Conservation (phyloP, 2,888 invertebrate genomes). For the Torymus tubicola region DNA sequence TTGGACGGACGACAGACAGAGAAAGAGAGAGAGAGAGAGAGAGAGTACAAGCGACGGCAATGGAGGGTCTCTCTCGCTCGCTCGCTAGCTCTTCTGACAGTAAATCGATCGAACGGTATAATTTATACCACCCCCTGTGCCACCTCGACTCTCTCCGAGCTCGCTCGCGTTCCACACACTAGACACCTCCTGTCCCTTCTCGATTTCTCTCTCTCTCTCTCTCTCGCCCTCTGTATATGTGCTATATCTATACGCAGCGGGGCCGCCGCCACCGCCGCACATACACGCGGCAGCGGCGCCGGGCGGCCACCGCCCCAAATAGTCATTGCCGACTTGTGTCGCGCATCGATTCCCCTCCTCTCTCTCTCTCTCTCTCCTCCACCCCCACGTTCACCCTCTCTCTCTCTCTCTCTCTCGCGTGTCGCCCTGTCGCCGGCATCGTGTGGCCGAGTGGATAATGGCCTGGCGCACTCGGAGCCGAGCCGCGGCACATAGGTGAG, state of each 20-base stretch:
- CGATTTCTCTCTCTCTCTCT: constrained; percentile 33
- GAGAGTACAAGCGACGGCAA: constrained; percentile 58
- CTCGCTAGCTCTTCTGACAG: constrained; percentile 70
- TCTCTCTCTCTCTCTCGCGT: constrained; percentile 17
- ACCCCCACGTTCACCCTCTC: background rate
- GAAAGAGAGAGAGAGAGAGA: constrained; percentile 56
- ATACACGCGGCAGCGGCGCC: constrained; percentile 45
- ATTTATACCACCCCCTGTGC: constrained; percentile 75
- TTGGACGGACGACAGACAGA: constrained; percentile 2
- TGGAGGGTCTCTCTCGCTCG: constrained; percentile 62
- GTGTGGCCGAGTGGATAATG: constrained; percentile 71
- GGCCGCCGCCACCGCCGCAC: constrained; percentile 5
- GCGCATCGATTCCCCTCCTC: constrained; percentile 62
- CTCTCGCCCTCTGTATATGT: constrained; percentile 28
- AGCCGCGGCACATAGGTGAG: constrained; percentile 32
- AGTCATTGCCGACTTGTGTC: constrained; percentile 70
- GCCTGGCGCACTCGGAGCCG: constrained; percentile 49
- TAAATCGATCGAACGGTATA: constrained; percentile 77
- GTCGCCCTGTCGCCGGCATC: constrained; percentile 56
- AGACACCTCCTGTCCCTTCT: constrained; percentile 57
- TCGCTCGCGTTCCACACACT: constrained; percentile 58
- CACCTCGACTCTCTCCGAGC: constrained; percentile 61
- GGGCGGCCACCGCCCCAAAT: constrained; percentile 66
- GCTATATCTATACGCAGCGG: background rate
- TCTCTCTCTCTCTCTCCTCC: constrained; percentile 30